These are phyloP conservation scores for Dryocosmus kuriphilus DNA, from an alignment of 2,888 invertebrate species.

Conservation along the genomic window DNA sequence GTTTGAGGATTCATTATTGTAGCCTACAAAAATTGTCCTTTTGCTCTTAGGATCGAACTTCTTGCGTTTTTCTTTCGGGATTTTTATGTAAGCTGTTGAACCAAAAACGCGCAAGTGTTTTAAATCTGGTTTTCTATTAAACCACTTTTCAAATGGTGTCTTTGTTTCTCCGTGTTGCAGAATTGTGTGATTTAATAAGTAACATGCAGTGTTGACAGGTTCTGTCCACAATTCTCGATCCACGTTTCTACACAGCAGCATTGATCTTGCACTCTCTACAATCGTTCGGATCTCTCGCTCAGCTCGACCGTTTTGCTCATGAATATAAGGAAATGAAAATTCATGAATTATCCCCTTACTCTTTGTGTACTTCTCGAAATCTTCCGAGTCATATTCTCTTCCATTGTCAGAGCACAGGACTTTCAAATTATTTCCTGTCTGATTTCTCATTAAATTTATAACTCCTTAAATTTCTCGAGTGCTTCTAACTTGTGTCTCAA, in stretches of 20 bases:
- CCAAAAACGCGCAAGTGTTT: conserved; percentile 64
- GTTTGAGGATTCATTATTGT: no score
- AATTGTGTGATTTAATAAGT: conserved; percentile 60
- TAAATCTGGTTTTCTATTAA: conserved; percentile 49
- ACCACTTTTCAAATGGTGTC: conserved; percentile 44
- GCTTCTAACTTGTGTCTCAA: no score
- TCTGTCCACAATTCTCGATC: conserved; percentile 62
- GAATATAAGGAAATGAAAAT: no score
- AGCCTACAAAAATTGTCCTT: no score
- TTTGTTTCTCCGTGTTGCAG: no score
- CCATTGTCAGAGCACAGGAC: no score
- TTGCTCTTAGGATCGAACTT: no score
- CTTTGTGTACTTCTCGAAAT: neutral
- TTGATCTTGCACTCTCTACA: conserved; percentile 38
- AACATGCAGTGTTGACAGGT: conserved; percentile 41
- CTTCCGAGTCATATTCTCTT: neutral
- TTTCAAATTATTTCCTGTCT: no score
- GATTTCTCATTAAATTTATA: conserved; percentile 10
- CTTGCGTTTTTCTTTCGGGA: no score
- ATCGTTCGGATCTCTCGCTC: no score
- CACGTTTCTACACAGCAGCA: conserved; percentile 34
- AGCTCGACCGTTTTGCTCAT: no score
- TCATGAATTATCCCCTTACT: conserved; percentile 43
- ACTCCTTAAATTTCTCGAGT: conserved; percentile 21
- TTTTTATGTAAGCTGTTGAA: conserved; percentile 43